Conservation (phyloP, 2,888 invertebrate species). For the Aporophyla nigra region DNA sequence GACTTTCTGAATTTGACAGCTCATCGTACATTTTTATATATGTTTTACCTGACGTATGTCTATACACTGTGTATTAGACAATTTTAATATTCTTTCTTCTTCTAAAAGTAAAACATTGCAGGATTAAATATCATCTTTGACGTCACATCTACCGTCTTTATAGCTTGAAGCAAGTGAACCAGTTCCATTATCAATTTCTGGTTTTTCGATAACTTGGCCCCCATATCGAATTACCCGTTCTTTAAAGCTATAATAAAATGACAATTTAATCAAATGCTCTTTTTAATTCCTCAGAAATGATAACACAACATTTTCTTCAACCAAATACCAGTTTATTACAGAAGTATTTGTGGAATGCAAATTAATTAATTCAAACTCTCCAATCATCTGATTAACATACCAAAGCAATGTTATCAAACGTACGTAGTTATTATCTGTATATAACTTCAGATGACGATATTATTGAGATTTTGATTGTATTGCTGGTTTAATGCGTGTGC, state of each 20-base stretch:
- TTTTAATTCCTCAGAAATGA: slow-evolving; percentile 12
- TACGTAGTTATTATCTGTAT: slow-evolving; percentile 39
- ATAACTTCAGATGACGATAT: slow-evolving; percentile 38
- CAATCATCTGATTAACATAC: slow-evolving; percentile 65
- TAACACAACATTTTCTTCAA: slow-evolving; percentile 44
- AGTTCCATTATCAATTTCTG: slow-evolving; percentile 7
- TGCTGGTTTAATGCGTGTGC: slow-evolving; percentile 24
- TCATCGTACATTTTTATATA: neutral
- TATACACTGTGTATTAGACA: neutral
- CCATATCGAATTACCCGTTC: neutral
- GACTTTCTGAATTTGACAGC: neutral
- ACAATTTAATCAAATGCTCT: slow-evolving; percentile 7
- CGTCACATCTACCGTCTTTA: neutral
- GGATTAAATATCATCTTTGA: neutral
- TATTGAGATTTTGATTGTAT: slow-evolving; percentile 54
- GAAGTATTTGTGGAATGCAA: slow-evolving; percentile 63
- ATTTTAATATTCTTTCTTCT: neutral
- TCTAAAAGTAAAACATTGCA: neutral
- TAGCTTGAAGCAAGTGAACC: neutral
- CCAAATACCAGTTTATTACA: slow-evolving; percentile 54
- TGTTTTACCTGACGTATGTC: neutral
- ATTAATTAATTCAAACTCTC: slow-evolving; percentile 64
- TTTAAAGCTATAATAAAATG: slow-evolving; percentile 1
- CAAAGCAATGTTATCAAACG: slow-evolving; percentile 58
- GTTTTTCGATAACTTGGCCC: slow-evolving; percentile 7